A percentile compares a stretch with the other conserved stretches of the same genome.
Evolutionary conservation across 2,888 invertebrate genomes (phyloP).

Genomic region (Parnassius apollo): DNA sequence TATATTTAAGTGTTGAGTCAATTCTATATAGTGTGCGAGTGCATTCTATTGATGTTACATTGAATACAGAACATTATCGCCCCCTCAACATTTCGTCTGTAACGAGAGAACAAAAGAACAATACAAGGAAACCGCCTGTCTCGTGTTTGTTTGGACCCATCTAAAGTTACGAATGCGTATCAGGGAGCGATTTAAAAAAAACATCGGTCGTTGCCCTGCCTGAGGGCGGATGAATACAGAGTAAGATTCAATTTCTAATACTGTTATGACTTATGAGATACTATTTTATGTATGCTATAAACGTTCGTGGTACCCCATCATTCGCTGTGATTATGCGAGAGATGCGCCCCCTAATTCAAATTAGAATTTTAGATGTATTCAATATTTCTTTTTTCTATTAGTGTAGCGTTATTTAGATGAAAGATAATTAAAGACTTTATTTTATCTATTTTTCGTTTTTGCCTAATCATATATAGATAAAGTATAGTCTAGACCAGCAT

Average conservation of each 20-base stretch:
- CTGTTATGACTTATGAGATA: background rate
- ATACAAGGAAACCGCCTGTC: constrained; percentile 34
- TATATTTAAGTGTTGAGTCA: too few species aligned
- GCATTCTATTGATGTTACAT: constrained; percentile 5
- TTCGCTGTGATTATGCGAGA: too few species aligned
- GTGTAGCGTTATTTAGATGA: too few species aligned
- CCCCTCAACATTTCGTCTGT: constrained; percentile 13
- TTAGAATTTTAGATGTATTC: too few species aligned
- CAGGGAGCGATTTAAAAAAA: constrained; percentile 17
- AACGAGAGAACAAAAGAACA: constrained; percentile 36
- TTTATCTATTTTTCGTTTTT: too few species aligned
- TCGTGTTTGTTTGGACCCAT: constrained; percentile 24
- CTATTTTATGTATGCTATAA: too few species aligned
- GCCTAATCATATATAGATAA: too few species aligned
- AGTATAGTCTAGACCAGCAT: too few species aligned
- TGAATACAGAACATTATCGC: constrained; percentile 10
- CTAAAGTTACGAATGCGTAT: constrained; percentile 18
- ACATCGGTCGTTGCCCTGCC: constrained; percentile 22
- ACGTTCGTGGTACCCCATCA: too few species aligned
- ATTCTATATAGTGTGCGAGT: background rate
- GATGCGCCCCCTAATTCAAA: too few species aligned
- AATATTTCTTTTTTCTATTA: too few species aligned
- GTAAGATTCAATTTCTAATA: background rate
- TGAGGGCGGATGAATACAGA: constrained; percentile 5
- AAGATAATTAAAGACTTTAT: too few species aligned